Conservation (phyloP, 2,113 vertebrate genomes). For the Sisor rabdophorus region DNA sequence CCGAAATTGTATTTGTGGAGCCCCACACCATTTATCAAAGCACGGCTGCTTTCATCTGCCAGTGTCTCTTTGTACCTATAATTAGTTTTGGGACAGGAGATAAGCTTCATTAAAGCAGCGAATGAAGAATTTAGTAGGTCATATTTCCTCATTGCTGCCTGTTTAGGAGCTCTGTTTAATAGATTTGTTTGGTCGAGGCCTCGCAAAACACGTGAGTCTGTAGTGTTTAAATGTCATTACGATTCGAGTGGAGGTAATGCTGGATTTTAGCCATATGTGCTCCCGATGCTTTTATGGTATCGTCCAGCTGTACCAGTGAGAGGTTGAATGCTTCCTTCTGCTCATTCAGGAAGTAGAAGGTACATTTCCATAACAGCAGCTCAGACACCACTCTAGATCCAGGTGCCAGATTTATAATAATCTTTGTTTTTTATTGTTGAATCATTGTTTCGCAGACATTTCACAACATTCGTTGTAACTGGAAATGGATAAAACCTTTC, state of each 20-base stretch:
- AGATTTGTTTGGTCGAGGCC: conserved; percentile 41
- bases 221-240: conserved; percentile 45
- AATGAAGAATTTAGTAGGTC: conserved; percentile 42
- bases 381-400: too few species aligned
- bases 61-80: conserved; percentile 50
- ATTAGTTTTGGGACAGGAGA: conserved; percentile 51
- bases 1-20: conserved; percentile 46
- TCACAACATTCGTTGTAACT: not conserved
- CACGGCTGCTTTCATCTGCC: conserved; percentile 47
- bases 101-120: conserved; percentile 47
- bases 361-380: not conserved
- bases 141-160: conserved; percentile 37
- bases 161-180: conserved; percentile 33
- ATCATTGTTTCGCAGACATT: not conserved
- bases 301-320: conserved; percentile 3
- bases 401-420: not conserved
- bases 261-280: conserved; percentile 22
- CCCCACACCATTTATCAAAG: conserved; percentile 48
- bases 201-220: conserved; percentile 25
- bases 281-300: conserved; percentile 9
- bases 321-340: not conserved
- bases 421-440: not conserved
- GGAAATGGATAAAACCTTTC: not conserved
- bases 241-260: conserved; percentile 14
- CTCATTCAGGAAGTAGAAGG: not conserved